phyloP scores from a whole-genome alignment of 2,113 vertebrate species.

The Murina feae region DNA sequence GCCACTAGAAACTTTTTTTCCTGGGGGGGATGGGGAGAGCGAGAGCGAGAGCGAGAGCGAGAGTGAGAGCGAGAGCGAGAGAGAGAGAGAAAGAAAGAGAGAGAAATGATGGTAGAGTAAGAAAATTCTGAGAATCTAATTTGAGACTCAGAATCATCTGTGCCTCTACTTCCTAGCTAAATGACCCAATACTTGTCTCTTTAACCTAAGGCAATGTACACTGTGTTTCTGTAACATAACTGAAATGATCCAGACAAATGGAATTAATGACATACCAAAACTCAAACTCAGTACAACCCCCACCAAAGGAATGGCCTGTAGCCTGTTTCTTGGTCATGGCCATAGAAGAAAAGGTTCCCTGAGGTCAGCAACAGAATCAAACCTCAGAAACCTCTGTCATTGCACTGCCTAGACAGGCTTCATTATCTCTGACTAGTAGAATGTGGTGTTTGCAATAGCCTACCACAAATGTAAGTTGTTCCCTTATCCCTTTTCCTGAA shows the following conservation, averaged over 20 bases:
- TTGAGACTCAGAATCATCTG: background rate
- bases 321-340: background rate
- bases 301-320: background rate
- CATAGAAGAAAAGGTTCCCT: background rate
- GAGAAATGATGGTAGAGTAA: background rate
- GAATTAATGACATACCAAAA: background rate
- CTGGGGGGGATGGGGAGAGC: too few relatives aligned
- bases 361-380: background rate
- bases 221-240: background rate
- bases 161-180: background rate
- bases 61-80: fast-evolving
- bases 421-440: background rate
- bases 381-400: background rate
- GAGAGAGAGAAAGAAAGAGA: too few relatives aligned
- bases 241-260: background rate
- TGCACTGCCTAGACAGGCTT: too few relatives aligned
- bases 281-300: background rate
- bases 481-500: background rate
- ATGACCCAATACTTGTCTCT: background rate
- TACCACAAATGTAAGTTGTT: background rate
- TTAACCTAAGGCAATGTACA: background rate
- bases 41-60: fast-evolving
- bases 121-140: background rate
- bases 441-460: background rate
- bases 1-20: background rate